phyloP scores from a whole-genome alignment of 2,888 invertebrate species.

The Patella caerulea region DNA sequence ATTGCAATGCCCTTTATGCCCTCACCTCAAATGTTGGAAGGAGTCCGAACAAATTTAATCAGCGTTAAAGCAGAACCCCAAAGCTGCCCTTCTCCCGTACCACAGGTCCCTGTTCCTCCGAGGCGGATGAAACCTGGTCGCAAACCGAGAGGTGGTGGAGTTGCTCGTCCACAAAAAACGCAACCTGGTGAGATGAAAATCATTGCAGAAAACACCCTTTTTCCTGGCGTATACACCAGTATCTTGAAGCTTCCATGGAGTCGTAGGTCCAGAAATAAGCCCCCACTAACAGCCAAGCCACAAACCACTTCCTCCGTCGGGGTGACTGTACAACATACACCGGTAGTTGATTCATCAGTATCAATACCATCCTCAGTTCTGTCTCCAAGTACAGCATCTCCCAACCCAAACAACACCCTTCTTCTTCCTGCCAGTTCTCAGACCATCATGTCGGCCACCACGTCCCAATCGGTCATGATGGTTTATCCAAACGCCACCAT shows the following conservation, averaged over 20 bases:
- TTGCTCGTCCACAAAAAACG: conserved; percentile 28
- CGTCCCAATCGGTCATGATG: conserved; percentile 55
- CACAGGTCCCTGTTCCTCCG: background rate
- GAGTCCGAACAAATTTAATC: background rate
- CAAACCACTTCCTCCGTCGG: background rate
- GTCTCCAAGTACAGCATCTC: conserved; percentile 14
- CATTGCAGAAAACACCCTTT: conserved; percentile 56
- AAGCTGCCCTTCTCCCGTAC: background rate
- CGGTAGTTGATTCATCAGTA: conserved; percentile 16
- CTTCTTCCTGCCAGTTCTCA: conserved; percentile 8
- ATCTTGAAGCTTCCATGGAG: conserved; percentile 64
- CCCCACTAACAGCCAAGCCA: conserved; percentile 15
- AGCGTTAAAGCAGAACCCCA: background rate
- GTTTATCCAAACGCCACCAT: conserved; percentile 53
- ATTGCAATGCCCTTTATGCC: background rate
- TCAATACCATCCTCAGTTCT: conserved; percentile 7
- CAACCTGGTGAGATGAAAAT: conserved; percentile 55
- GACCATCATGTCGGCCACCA: conserved; percentile 1
- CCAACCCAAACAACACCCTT: conserved; percentile 14
- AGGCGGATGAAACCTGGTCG: conserved; percentile 29
- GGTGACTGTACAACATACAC: background rate
- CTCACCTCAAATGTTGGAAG: background rate
- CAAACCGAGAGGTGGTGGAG: conserved; percentile 29
- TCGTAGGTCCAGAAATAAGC: conserved; percentile 55
- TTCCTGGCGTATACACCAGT: conserved; percentile 63